Conservation (phyloP, 2,797 vertebrate species). For the Bradypodion pumilum region DNA sequence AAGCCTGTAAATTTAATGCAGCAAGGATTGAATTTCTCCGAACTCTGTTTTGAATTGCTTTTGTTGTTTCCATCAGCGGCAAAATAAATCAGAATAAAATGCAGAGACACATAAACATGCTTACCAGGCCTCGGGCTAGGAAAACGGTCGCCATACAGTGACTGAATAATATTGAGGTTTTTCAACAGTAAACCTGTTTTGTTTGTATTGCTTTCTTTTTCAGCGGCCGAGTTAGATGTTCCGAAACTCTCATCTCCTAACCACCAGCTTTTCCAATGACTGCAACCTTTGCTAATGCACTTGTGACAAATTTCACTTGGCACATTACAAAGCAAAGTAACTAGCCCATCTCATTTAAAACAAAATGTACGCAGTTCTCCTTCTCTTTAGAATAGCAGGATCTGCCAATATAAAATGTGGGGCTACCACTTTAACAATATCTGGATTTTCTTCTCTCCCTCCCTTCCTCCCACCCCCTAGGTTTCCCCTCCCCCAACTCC, state of each 20-base stretch:
- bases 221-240: background rate
- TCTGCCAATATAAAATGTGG: background rate
- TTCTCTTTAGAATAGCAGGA: background rate
- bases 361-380: background rate
- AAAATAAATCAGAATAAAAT: constrained; percentile 45
- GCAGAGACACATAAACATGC: constrained; percentile 27
- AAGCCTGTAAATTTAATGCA: background rate
- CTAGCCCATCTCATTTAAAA: background rate
- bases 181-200: background rate
- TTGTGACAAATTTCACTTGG: constrained; percentile 3
- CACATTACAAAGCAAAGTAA: constrained; percentile 35
- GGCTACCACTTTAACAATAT: constrained; percentile 10
- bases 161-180: background rate
- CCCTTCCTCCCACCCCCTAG: too few species aligned
- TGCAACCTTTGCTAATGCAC: constrained; percentile 10
- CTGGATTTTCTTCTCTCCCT: background rate
- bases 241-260: constrained; percentile 15
- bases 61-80: constrained; percentile 26
- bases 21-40: background rate
- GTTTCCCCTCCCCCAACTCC: too few species aligned
- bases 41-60: constrained; percentile 29
- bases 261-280: constrained; percentile 11
- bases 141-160: background rate
- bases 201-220: background rate
- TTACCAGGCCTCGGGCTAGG: background rate